Conservation (phyloP, 30 jellyfish, hydroid and myxozoan genomes). For the Hydractinia symbiolongicarpus region DNA sequence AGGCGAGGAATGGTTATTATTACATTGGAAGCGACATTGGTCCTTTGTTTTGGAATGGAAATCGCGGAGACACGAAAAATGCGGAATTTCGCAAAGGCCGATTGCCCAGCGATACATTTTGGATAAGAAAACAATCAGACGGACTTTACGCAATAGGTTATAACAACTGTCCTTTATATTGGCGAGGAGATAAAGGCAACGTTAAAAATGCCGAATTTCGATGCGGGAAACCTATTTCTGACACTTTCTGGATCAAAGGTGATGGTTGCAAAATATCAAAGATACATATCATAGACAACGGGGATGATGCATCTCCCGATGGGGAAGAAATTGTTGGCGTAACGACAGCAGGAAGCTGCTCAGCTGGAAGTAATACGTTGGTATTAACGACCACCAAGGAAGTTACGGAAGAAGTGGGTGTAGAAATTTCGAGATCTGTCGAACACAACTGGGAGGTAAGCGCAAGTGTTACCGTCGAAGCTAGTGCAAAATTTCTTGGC, state of each 20-base stretch:
- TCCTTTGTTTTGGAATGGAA: neutral
- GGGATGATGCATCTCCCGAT: too few species aligned
- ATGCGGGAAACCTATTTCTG: neutral
- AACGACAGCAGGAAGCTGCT: too few species aligned
- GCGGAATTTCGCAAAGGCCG: neutral
- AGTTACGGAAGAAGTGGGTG: too few species aligned
- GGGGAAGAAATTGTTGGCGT: too few species aligned
- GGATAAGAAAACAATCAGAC: neutral
- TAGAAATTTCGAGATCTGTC: too few species aligned
- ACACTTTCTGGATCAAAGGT: constrained; percentile 11
- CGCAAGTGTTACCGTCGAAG: too few species aligned
- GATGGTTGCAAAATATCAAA: neutral
- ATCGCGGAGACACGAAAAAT: neutral
- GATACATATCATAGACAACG: too few species aligned
- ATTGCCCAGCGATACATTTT: neutral
- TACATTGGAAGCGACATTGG: neutral
- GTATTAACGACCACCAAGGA: too few species aligned
- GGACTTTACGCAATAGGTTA: constrained; percentile 5
- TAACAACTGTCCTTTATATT: neutral
- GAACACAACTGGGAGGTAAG: too few species aligned
- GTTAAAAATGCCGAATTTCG: neutral
- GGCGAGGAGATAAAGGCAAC: constrained; percentile 11
- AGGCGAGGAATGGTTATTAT: neutral
- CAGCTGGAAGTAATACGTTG: too few species aligned
- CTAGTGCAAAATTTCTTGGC: too few species aligned